Conservation (phyloP, 2,888 invertebrate genomes). For the Cephus rjabovi region DNA sequence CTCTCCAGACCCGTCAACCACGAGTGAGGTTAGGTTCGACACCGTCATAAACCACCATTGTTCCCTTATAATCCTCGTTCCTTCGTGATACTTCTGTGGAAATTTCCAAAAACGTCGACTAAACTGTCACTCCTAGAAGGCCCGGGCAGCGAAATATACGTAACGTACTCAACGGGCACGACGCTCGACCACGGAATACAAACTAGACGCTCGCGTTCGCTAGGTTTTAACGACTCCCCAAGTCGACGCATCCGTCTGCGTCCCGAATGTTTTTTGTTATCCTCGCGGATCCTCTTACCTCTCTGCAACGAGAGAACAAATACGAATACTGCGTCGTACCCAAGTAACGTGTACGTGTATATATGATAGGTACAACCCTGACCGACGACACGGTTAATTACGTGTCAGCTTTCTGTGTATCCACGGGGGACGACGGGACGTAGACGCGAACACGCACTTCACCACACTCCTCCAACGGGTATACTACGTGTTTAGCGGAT, state of each 20-base stretch:
- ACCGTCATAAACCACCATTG: not conserved
- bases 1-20: not conserved
- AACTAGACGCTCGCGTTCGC: not conserved
- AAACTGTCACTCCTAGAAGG: not conserved
- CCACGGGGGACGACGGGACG: not conserved
- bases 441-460: not conserved
- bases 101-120: not conserved
- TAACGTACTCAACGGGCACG: not conserved
- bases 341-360: not conserved
- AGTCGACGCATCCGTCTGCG: not conserved
- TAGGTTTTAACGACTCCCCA: not conserved
- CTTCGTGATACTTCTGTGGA: not conserved
- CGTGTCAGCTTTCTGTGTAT: not conserved
- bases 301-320: not conserved
- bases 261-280: not conserved
- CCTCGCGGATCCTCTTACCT: not conserved
- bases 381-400: not conserved
- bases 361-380: not conserved
- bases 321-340: not conserved
- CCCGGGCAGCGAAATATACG: not conserved
- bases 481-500: not conserved
- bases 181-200: not conserved
- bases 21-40: not conserved
- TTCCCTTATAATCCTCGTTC: not conserved
- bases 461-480: not conserved